Evolutionary conservation across 2,113 vertebrate species (phyloP), one percentile per base, ranked within the genome.

Genomic region (Cyphomyrus discorhynchus): DNA sequence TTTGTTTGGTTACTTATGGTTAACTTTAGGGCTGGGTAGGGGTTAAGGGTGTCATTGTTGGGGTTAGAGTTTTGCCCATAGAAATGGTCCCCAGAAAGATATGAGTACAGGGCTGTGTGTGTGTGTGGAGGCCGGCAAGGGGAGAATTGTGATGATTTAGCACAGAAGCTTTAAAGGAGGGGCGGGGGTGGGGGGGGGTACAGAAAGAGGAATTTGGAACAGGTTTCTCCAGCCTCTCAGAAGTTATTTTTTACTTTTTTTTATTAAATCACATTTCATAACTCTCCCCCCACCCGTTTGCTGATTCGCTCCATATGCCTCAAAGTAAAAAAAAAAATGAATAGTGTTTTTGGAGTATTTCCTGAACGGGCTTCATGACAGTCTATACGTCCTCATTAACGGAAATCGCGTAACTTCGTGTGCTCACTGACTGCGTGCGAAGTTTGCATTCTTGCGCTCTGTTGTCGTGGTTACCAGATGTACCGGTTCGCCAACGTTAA

Each of bases 91-190:
- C 27, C 62, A 70, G 9, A 70, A 31, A 31, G 27, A 31, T 70
- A 11, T 70, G 62, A 70, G 10, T 70, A 70, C 21, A 27, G 31
- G 31, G 35, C 46, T 56, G 21, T 56, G 49, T 86, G 47, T 62
- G 58, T n/a, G 24, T 10, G 39, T 15, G 77, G 39, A 31, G 62
- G 62, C 3, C 10, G 0, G 27, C 62, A 31, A 49, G 82, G 46
- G 82, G 17, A 91, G 91, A 92, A 89, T 42, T 92, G 92, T 88
- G 91, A 93, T 93, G 93, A 93, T 91, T 92, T 86, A 90, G 93
- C 93, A 92, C 94, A 96, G 93, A 93, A 93, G 94, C 93, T 94
- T 91, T 90, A 66, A 92, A 91, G 91, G 92, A 93, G 92, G 90
- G 86, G 62, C 86, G 35, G 91, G 91, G 92, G 93, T 92, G 58